Evolutionary conservation across 2,797 vertebrate genomes (phyloP).

Genomic region (Agapornis canus): DNA sequence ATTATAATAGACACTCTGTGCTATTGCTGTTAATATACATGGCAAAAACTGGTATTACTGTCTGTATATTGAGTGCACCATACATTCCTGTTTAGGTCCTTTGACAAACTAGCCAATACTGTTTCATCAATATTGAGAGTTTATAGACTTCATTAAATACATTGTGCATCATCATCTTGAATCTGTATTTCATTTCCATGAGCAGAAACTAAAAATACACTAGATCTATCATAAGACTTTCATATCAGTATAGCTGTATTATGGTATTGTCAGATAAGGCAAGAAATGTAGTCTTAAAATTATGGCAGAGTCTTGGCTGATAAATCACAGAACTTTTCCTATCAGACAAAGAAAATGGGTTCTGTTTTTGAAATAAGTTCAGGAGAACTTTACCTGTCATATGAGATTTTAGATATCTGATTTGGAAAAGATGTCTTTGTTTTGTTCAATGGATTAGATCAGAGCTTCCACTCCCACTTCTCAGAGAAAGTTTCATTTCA

Average conservation of each 20-base stretch:
- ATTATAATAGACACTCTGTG: not conserved
- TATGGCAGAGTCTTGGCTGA: not conserved
- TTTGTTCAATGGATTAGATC: not conserved
- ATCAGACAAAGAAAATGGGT: not conserved
- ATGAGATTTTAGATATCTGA: not conserved
- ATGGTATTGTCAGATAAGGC: not conserved
- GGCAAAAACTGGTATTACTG: not conserved
- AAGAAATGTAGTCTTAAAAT: not conserved
- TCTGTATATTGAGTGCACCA: not conserved
- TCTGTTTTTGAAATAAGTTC: not conserved
- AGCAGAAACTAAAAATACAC: not conserved
- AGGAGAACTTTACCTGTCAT: not conserved
- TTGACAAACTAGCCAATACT: not conserved
- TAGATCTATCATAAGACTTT: not conserved
- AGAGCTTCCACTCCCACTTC: not conserved
- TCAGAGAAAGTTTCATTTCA: not conserved
- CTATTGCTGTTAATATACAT: not conserved
- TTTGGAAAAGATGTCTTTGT: not conserved
- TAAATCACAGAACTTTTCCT: not conserved
- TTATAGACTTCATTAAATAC: not conserved
- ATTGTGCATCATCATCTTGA: not conserved
- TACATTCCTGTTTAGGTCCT: not conserved
- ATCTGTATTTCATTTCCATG: not conserved
- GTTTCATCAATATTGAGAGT: not conserved
- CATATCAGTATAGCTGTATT: not conserved